Evolutionary conservation across 2,797 vertebrate genomes (phyloP).

Genomic region (Thalassophryne amazonica): DNA sequence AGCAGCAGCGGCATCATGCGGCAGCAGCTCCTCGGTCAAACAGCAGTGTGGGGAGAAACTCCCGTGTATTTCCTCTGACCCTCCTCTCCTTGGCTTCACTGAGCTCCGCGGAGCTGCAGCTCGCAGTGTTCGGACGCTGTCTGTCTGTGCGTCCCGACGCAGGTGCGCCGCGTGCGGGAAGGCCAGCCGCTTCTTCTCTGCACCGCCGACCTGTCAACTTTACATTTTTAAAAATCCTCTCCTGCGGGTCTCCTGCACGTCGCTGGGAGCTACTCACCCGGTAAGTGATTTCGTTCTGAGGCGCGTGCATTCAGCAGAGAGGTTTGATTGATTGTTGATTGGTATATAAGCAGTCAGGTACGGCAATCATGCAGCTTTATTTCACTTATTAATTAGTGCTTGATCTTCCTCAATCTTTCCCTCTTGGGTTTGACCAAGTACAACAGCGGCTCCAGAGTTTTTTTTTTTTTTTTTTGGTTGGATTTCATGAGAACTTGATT

Average conservation of each 20-base stretch:
- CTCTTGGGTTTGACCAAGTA: not conserved
- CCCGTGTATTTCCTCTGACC: slow-evolving; percentile 42
- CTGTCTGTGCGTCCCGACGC: not conserved
- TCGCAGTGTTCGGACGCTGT: not conserved
- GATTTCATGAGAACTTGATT: no score
- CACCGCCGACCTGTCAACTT: slow-evolving; percentile 27
- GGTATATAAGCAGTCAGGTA: no score
- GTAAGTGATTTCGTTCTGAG: slow-evolving; percentile 5
- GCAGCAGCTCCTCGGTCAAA: slow-evolving; percentile 30
- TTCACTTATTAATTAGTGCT: slow-evolving; percentile 1
- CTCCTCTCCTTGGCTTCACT: slow-evolving; percentile 29
- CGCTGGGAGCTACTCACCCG: not conserved
- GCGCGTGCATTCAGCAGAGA: not conserved
- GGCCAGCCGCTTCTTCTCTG: slow-evolving; percentile 17
- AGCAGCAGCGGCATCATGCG: slow-evolving; percentile 28
- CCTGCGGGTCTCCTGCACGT: not conserved
- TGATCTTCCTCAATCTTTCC: not conserved
- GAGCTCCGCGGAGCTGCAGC: slow-evolving; percentile 30
- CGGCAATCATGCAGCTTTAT: not conserved
- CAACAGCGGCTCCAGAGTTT: slow-evolving; percentile 19
- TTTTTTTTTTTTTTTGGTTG: no score
- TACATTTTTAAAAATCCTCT: not conserved
- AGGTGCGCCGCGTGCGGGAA: slow-evolving; percentile 19
- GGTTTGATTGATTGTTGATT: not conserved
- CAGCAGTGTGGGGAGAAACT: slow-evolving; percentile 28